These are phyloP conservation scores for Rhagoletis zephyria DNA, from an alignment of 1,140 invertebrate species.

Conservation along the genomic window DNA sequence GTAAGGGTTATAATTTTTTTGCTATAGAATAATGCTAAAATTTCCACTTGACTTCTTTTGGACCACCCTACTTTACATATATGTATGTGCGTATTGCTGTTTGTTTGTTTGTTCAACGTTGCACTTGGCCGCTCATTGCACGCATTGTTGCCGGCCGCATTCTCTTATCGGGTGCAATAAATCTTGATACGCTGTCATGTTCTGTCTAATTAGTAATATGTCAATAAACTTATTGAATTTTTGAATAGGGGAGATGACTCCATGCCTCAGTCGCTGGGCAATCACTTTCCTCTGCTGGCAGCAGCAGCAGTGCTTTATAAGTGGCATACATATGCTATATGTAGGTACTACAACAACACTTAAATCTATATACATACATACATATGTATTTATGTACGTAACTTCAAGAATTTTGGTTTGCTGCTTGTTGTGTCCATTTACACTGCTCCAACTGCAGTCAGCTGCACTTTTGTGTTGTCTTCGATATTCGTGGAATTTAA, in stretches of 20 bases:
- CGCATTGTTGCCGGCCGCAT: constrained; percentile 31
- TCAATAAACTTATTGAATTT: constrained; percentile 73
- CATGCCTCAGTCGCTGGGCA: background rate
- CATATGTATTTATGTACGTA: background rate
- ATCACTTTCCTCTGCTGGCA: background rate
- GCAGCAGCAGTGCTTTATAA: background rate
- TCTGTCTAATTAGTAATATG: constrained; percentile 73
- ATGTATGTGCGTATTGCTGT: background rate
- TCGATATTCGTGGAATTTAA: constrained; percentile 39
- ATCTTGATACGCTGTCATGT: constrained; percentile 73
- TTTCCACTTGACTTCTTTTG: no score
- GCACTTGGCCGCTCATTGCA: constrained; percentile 47
- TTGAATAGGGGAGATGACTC: constrained; percentile 47
- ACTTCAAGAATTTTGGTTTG: background rate
- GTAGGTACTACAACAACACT: background rate
- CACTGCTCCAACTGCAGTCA: background rate
- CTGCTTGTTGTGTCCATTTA: background rate
- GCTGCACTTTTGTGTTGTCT: constrained; percentile 42
- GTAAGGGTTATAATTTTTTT: no score
- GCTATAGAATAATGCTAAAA: background rate
- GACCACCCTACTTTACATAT: no score
- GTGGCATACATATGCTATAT: no score
- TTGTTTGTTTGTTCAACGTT: background rate
- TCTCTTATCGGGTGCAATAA: constrained; percentile 70
- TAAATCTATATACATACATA: background rate